Base-by-base conservation (phyloP, 92 coral and sea anemone genomes). In the Hydrozoanthus gracilis region DNA sequence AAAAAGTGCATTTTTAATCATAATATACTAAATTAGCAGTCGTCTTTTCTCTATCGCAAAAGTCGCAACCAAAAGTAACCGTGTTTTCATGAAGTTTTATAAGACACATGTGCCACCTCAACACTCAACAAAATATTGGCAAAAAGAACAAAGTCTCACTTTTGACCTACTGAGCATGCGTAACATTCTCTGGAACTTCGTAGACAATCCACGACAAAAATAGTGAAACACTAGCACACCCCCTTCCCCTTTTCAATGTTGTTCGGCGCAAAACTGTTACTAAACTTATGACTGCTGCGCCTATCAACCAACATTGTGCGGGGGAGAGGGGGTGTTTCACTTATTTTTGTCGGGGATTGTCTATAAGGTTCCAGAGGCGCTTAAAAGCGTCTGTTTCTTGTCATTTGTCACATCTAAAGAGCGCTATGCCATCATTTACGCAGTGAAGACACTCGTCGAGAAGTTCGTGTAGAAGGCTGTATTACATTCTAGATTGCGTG, bases 61-160 rank as follows among this genome's bases (percentile, higher is more conserved):
- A 67, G 72, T 67, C 72, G 72, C 72, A 67, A 67, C 72, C 72
- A 67, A 67, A 67, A 67, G 72, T 67, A 67, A 67, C 72, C 72
- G 72, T 68, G 73, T 68, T 68, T 68, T 68, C 73, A 68, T 16
- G 73, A 68, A 68, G 73, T 68, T 67, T 67, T 67, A 67, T 67
- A 67, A 67, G 72, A 67, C 72, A 67, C 72, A 67, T 67, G 72
- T 67, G 72, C 6, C 72, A 67, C 72, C 72, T 67, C 72, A 67
- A 16, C 73, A 68, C 16, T 16, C 73, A 68, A 16, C 73, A 68
- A 68, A 68, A 68, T 68, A 68, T 68, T 67, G 72, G n/a, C 72
- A 68, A 68, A 68, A 68, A 68, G 44, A 68, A 69, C 74, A 20
- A 69, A 69, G 74, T 35, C 74, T 6, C 74, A 69, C 50, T 6